Percentiles rank a stretch among this genome's conserved stretches.
These are phyloP conservation scores for Emydura subglobosa DNA, from an alignment of 2,113 vertebrate species.

Conservation along the genomic window DNA sequence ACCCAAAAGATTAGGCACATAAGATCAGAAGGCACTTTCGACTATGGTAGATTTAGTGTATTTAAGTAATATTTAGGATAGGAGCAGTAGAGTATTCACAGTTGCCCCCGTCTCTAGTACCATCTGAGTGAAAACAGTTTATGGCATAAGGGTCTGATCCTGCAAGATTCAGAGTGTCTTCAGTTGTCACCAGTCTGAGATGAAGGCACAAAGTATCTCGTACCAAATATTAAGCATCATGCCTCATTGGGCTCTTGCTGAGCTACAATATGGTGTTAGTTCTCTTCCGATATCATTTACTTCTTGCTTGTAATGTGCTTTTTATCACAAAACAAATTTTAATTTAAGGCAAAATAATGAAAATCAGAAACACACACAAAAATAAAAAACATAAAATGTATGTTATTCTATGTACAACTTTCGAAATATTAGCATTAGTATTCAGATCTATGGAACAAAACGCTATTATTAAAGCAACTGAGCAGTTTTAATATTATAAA, in stretches of 20 bases:
- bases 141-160: not conserved
- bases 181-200: not conserved
- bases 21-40: not conserved
- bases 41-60: not conserved
- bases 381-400: slow-evolving; percentile 13
- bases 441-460: slow-evolving; percentile 72
- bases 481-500: slow-evolving; percentile 81
- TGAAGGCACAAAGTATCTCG: not conserved
- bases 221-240: not conserved
- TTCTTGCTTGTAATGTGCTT: not conserved
- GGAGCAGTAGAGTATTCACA: not conserved
- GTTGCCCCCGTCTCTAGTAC: accelerated
- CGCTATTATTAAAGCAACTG: slow-evolving; percentile 78
- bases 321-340: slow-evolving; percentile 41
- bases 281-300: not conserved
- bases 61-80: not conserved
- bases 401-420: slow-evolving; percentile 44
- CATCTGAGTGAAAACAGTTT: not conserved
- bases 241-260: accelerated
- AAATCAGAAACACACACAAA: slow-evolving; percentile 30
- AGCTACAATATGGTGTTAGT: not conserved
- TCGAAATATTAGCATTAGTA: slow-evolving; percentile 69
- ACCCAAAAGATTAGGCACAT: accelerated
- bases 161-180: not conserved
- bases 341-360: slow-evolving; percentile 56